These are phyloP conservation scores for Macropus fuliginosus DNA, from an alignment of 2,797 vertebrate species.

Conservation along the genomic window DNA sequence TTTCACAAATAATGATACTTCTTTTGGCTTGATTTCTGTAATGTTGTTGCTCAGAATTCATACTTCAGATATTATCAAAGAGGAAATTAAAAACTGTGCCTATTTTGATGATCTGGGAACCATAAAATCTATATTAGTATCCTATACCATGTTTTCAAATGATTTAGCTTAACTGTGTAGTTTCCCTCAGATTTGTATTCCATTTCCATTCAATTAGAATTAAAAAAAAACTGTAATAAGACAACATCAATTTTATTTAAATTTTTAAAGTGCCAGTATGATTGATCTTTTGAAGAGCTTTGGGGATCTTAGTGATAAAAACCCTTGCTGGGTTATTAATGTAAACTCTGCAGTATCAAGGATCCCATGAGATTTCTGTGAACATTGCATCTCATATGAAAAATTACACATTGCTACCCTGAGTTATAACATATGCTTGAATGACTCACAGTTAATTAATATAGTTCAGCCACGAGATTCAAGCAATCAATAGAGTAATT, in stretches of 20 bases:
- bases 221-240: constrained; percentile 56
- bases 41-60: constrained; percentile 9
- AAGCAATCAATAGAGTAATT: constrained; percentile 39
- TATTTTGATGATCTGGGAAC: constrained; percentile 43
- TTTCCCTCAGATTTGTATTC: constrained; percentile 60
- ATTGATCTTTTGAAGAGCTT: constrained; percentile 74
- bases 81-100: constrained; percentile 58
- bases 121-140: constrained; percentile 30
- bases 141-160: constrained; percentile 53
- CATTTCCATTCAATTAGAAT: constrained; percentile 47
- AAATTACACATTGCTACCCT: constrained; percentile 29
- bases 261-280: constrained; percentile 68
- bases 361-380: constrained; percentile 15
- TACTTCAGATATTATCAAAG: constrained; percentile 40
- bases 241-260: constrained; percentile 67
- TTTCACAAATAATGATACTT: not conserved
- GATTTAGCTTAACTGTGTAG: constrained; percentile 35
- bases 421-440: constrained; percentile 8
- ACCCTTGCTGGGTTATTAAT: constrained; percentile 40
- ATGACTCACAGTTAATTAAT: constrained; percentile 47
- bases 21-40: not conserved
- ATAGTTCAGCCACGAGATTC: constrained; percentile 28
- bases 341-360: constrained; percentile 23
- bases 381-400: constrained; percentile 38
- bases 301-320: constrained; percentile 49